Base-by-base conservation (phyloP, 1,140 invertebrate species). In the Calliphora vicina region DNA sequence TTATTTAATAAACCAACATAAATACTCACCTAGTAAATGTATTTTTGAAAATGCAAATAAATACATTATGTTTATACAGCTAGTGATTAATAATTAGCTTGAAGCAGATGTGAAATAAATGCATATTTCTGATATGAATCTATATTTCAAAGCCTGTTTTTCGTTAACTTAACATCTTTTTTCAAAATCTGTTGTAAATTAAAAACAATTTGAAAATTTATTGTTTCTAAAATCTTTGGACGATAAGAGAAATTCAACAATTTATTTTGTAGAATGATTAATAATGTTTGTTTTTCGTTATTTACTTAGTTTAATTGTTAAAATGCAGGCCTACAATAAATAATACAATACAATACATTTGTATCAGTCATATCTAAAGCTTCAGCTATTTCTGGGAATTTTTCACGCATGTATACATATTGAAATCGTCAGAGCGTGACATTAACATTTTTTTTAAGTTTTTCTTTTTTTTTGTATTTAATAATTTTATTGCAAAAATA, bases 341-440 rank as follows among this genome's bases (percentile, higher is more conserved):
- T 57, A n/a, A n/a, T n/a, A n/a, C n/a, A n/a, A n/a, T 57, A 57
- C n/a, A n/a, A 57, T n/a, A 3, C n/a, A n/a, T 57, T 57, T 6
- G n/a, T n/a, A n/a, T 17, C n/a, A 6, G 50, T 17, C n/a, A 57
- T 17, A 17, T 57, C 45, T n/a, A 57, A 57, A 15, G 35, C n/a
- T n/a, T n/a, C 17, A 57, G n/a, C 15, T 57, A 57, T 67, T 67
- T 67, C 61, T 67, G 61, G 61, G 61, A 67, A 67, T 67, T 67
- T 67, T 23, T 67, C n/a, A 67, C 50, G 50, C 50, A 57, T 57
- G 50, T 23, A 67, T 23, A 23, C 61, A 23, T 67, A 67, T 23
- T 23, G 25, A 67, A 67, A 20, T 25, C 61, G 20, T 20, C 25
- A 25, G 20, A 67, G 61, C 61, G 20, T 67, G 61, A 23, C 61